These are phyloP conservation scores for Agraylea sexmaculata DNA, from an alignment of 1,140 invertebrate genomes.

Conservation along the genomic window DNA sequence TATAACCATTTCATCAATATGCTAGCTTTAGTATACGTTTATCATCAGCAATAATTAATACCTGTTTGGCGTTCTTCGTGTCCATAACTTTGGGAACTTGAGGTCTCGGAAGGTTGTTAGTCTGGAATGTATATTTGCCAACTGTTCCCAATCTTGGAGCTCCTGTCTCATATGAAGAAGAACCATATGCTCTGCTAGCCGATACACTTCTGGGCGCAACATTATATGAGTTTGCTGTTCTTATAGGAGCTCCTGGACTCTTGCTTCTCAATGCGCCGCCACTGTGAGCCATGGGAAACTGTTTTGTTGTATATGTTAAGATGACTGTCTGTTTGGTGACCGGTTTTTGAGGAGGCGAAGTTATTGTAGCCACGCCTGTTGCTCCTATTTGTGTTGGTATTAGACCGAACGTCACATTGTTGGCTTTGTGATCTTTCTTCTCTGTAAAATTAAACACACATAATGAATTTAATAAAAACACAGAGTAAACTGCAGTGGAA, in stretches of 20 bases:
- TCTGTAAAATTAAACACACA: no score
- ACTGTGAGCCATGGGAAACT: conserved; percentile 22
- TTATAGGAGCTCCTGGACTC: conserved; percentile 14
- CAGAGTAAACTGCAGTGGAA: no score
- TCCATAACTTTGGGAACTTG: conserved; percentile 56
- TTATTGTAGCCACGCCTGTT: conserved; percentile 28
- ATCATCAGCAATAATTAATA: no score
- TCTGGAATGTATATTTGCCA: conserved; percentile 59
- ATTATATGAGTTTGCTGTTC: conserved; percentile 8
- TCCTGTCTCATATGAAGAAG: conserved; percentile 2
- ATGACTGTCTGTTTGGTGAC: conserved; percentile 38
- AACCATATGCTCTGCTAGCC: conserved; percentile 15
- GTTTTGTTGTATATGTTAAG: conserved; percentile 36
- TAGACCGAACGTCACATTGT: conserved; percentile 19
- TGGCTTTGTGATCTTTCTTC: no score
- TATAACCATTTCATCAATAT: no score
- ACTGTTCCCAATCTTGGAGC: conserved; percentile 19
- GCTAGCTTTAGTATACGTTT: no score
- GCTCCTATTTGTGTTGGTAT: conserved; percentile 28
- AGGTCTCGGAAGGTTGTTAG: conserved; percentile 56
- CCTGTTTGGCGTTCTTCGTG: conserved; percentile 60
- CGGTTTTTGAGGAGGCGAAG: conserved; percentile 28
- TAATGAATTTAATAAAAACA: no score
- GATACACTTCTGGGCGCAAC: conserved; percentile 16
- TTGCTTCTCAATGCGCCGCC: conserved; percentile 15